Percentiles rank a stretch among this genome's conserved stretches.
phyloP scores from a whole-genome alignment of 2,888 invertebrate species.

The Drosophila aldrichi region DNA sequence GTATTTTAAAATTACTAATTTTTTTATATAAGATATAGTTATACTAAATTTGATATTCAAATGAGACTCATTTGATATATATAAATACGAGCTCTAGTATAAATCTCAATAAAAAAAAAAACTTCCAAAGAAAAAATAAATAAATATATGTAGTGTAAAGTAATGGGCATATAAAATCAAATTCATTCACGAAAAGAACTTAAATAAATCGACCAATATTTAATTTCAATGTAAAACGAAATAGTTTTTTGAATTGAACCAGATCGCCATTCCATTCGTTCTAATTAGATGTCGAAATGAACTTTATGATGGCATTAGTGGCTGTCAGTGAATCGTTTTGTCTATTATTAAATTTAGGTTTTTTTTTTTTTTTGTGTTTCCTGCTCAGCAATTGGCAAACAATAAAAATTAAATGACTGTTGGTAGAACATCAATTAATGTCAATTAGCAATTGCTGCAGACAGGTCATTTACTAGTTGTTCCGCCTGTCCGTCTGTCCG shows the following conservation, averaged over 20 bases:
- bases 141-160: no score
- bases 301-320: background rate
- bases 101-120: no score
- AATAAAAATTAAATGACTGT: slow-evolving; percentile 3
- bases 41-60: no score
- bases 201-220: no score
- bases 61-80: no score
- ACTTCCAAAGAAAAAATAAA: no score
- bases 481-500: background rate
- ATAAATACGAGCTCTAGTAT: no score
- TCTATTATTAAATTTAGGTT: background rate
- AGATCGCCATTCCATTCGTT: background rate
- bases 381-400: background rate
- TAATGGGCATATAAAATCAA: no score
- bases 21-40: no score
- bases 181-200: no score
- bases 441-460: slow-evolving; percentile 11
- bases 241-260: background rate
- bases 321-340: slow-evolving; percentile 1
- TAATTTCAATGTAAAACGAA: background rate
- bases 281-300: background rate
- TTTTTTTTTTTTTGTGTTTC: background rate
- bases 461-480: background rate
- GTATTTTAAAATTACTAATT: no score
- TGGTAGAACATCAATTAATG: slow-evolving; percentile 15